Conservation (phyloP, 2,888 invertebrate species). For the Caenorhabditis uteleia region DNA sequence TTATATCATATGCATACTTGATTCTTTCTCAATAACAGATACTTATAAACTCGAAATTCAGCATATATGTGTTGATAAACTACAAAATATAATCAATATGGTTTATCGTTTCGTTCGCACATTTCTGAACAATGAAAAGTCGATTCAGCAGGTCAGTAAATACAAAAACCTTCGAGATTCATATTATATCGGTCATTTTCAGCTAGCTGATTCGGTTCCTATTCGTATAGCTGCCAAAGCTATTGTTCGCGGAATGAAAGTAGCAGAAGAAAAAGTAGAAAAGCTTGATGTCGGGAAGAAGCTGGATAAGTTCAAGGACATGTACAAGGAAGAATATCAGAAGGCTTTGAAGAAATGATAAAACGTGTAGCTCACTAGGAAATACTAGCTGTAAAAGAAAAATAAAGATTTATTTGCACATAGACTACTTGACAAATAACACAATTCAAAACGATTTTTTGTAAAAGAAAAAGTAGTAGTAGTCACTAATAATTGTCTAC, state of each 20-base stretch:
- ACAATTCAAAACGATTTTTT: too few relatives aligned
- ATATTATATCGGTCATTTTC: slow-evolving; percentile 6
- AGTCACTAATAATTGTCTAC: background rate
- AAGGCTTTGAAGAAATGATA: slow-evolving; percentile 49
- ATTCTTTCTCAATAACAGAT: too few relatives aligned
- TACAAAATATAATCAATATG: too few relatives aligned
- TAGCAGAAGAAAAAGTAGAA: slow-evolving; percentile 41
- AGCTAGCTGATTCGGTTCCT: slow-evolving; percentile 50
- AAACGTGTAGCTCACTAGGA: background rate
- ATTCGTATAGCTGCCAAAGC: slow-evolving; percentile 43
- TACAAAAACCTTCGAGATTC: background rate
- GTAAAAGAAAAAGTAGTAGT: too few relatives aligned
- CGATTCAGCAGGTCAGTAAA: slow-evolving; percentile 15
- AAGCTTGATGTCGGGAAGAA: slow-evolving; percentile 34
- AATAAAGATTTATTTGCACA: too few relatives aligned
- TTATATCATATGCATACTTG: too few relatives aligned
- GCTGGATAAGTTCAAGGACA: slow-evolving; percentile 31
- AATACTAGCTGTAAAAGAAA: too few relatives aligned
- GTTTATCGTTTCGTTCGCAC: slow-evolving; percentile 36
- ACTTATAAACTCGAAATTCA: too few relatives aligned
- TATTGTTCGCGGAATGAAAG: slow-evolving; percentile 45
- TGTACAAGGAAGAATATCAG: slow-evolving; percentile 49
- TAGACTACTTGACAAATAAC: too few relatives aligned
- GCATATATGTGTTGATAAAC: too few relatives aligned
- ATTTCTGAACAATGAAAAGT: slow-evolving; percentile 48